phyloP scores from a whole-genome alignment of 2,797 vertebrate species.

The Brotula barbata region DNA sequence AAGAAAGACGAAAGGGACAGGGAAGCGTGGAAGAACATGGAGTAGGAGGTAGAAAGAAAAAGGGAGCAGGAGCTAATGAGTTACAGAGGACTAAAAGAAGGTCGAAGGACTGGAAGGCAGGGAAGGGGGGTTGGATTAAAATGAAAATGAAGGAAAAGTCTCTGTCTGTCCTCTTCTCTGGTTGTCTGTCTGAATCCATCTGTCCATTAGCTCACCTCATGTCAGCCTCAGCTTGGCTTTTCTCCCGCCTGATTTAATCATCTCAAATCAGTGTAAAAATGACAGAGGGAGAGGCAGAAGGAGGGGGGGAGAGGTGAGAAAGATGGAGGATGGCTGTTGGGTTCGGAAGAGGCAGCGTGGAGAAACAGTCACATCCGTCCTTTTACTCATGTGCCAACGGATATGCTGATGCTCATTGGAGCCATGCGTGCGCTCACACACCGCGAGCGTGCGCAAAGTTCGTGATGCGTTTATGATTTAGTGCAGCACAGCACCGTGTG shows the following conservation, averaged over 20 bases:
- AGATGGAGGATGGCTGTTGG: background rate
- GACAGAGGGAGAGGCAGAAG: conserved; percentile 18
- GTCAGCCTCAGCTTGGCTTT: background rate
- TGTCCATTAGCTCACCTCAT: conserved; percentile 33
- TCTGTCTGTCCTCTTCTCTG: conserved; percentile 18
- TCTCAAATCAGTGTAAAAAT: conserved; percentile 31
- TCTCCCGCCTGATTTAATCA: conserved; percentile 4
- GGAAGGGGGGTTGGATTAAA: conserved; percentile 35
- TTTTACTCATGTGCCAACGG: conserved; percentile 17
- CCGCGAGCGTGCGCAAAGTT: conserved; percentile 26
- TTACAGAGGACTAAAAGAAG: conserved; percentile 44
- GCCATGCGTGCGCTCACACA: conserved; percentile 14
- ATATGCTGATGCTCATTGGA: conserved; percentile 28
- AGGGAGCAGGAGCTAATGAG: conserved; percentile 51
- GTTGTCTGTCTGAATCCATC: conserved; percentile 29
- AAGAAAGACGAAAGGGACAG: conserved; percentile 22
- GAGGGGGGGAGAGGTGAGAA: conserved; percentile 6
- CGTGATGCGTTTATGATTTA: conserved; percentile 60
- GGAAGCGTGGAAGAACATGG: conserved; percentile 35
- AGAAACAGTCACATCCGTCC: conserved; percentile 34
- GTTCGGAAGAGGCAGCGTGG: background rate
- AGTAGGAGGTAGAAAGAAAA: conserved; percentile 50
- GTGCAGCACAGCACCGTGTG: conserved; percentile 43
- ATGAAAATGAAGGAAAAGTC: conserved; percentile 27
- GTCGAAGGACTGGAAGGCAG: conserved; percentile 38